Evolutionary conservation across 1,140 invertebrate species (phyloP).

Genomic region (Macrostomum lignano): DNA sequence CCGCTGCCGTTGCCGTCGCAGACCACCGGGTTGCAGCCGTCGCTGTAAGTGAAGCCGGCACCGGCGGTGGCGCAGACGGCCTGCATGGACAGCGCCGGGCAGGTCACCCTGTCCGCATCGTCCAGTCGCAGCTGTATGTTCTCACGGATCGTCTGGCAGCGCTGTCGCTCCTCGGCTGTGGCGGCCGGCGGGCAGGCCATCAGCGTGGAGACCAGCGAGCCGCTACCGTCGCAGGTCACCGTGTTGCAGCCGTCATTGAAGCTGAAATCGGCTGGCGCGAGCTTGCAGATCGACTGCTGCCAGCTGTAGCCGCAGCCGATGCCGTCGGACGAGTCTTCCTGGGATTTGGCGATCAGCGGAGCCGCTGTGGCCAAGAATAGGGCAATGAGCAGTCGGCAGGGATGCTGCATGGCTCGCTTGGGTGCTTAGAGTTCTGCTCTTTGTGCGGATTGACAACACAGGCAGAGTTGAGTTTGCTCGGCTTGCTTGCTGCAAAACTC

Average conservation of each 20-base stretch:
- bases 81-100: conserved; percentile 8
- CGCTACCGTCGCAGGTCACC: conserved; percentile 9
- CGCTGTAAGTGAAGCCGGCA: conserved; percentile 4
- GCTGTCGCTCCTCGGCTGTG: conserved; percentile 10
- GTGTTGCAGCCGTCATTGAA: conserved; percentile 9
- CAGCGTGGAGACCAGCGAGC: conserved; percentile 5
- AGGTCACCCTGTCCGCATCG: conserved; percentile 9
- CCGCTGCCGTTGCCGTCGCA: conserved; percentile 7
- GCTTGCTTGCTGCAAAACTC: no score
- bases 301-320: conserved; percentile 13
- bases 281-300: conserved; percentile 11
- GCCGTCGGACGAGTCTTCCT: no score
- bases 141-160: conserved; percentile 9
- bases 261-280: conserved; percentile 6
- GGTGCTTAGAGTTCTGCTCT: no score
- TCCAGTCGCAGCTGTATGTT: conserved; percentile 10
- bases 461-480: no score
- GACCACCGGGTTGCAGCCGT: conserved; percentile 8
- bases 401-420: no score
- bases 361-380: no score
- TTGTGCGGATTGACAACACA: no score
- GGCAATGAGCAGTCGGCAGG: no score
- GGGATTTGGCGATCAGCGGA: no score
- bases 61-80: conserved; percentile 7
- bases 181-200: conserved; percentile 10